Base-by-base conservation (phyloP, 2,113 vertebrate genomes). In the Trogon surrucura region DNA sequence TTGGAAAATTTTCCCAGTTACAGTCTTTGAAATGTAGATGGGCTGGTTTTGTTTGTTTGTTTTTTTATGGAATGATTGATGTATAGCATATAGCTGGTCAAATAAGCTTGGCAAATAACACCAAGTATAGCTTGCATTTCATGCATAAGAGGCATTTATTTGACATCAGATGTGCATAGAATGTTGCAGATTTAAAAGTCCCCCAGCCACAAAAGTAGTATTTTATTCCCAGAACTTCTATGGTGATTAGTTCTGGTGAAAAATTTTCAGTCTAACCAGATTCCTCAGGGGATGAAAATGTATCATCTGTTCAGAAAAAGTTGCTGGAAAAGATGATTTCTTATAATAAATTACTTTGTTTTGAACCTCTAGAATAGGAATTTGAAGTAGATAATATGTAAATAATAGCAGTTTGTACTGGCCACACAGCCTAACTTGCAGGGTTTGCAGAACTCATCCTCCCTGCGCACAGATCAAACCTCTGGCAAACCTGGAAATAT, bases 221-320 rank as follows among this genome's bases (percentile, higher is more conserved):
- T 13, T 88, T 89, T 41, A 6, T 44, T 91, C 44, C 20, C 13
- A 60, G 81, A 62, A 16, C 7, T 58, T 57, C 2, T 45, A 17
- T 62, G 30, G 57, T 48, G 45, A 85, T 78, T 71, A 78, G 29
- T 57, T 87, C 36, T 70, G 20, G 30, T 88, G 67, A 94, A 96
- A 94, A 86, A 84, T 70, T 70, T 45, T 38, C 34, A 44, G 15
- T 57, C 44, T 60, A 80, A 22, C 9, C n/a, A 70, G 32, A 67
- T 80, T 94, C 58, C 60, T 2, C 38, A 94, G 26, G 23, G 44
- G 9, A 86, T 73, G 20, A 86, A 83, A 75, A 73, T 69, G 13
- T 26, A n/a, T 89, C 48, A 70, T 48, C 29, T 86, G 8, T 70
- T 91, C 34, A 57, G n/a, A 57, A 29, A 56, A 83, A 79, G 2